A percentile compares a stretch with the other conserved stretches of the same genome.
Conservation (phyloP, 2,797 vertebrate species). For the Acridotheres tristis region DNA sequence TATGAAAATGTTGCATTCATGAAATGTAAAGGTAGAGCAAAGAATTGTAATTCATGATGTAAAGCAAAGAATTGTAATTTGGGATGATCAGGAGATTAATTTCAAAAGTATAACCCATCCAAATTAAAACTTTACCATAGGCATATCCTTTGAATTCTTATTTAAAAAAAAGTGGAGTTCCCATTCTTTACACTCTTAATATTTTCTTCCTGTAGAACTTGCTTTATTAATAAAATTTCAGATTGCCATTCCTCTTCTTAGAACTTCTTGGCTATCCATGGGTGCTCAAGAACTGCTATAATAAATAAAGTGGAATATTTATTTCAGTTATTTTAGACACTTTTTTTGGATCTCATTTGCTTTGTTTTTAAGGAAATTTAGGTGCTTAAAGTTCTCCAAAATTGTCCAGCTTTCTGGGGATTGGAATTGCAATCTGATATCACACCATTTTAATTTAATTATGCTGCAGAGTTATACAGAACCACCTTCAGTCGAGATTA, state of each 20-base stretch:
- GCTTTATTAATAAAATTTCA: not conserved
- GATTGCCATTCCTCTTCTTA: not conserved
- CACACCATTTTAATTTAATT: not conserved
- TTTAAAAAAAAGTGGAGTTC: not conserved
- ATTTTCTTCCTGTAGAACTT: not conserved
- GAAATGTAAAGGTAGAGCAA: not conserved
- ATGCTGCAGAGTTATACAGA: not conserved
- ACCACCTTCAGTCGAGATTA: not conserved
- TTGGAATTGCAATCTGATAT: not conserved
- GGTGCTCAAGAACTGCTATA: not conserved
- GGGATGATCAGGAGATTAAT: not conserved
- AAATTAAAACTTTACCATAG: not conserved
- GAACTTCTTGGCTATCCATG: not conserved
- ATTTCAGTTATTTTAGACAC: not conserved
- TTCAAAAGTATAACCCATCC: not conserved
- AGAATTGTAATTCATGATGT: not conserved
- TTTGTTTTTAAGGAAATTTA: not conserved
- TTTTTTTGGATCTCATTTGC: not conserved
- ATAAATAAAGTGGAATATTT: not conserved
- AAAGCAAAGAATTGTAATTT: not conserved
- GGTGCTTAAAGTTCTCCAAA: not conserved
- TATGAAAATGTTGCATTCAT: not conserved
- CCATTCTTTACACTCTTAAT: not conserved
- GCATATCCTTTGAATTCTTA: not conserved
- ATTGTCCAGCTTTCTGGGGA: not conserved